Percentiles rank a stretch among this genome's conserved stretches.
phyloP scores from a whole-genome alignment of 1,140 invertebrate species.

The Drosophila kikkawai region DNA sequence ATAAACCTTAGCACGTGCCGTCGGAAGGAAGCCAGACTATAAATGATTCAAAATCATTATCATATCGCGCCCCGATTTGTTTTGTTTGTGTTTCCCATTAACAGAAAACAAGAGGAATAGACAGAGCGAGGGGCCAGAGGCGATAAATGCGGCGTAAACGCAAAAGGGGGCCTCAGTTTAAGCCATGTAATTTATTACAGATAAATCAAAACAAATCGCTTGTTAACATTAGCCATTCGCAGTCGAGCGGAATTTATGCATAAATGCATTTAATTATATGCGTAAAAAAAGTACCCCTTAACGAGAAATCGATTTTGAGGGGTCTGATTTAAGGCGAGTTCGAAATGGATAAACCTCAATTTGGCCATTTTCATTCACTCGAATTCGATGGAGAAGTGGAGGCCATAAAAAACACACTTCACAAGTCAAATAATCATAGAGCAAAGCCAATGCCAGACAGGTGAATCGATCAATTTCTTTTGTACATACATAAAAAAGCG shows the following conservation, averaged over 20 bases:
- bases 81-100: slow-evolving; percentile 51
- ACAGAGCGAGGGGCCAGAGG: neutral
- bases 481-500: slow-evolving; percentile 11
- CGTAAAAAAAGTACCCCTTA: slow-evolving; percentile 29
- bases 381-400: slow-evolving; percentile 3
- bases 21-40: slow-evolving; percentile 43
- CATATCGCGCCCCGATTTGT: slow-evolving; percentile 51
- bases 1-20: slow-evolving; percentile 56
- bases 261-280: slow-evolving; percentile 71
- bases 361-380: slow-evolving; percentile 8
- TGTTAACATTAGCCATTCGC: slow-evolving; percentile 59
- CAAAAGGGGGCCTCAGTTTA: slow-evolving; percentile 18
- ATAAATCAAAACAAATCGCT: slow-evolving; percentile 68
- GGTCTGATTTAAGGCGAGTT: slow-evolving; percentile 15
- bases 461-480: slow-evolving; percentile 47
- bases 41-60: slow-evolving; percentile 68
- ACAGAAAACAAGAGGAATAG: slow-evolving; percentile 13
- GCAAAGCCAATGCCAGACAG: slow-evolving; percentile 31
- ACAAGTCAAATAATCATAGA: slow-evolving; percentile 32
- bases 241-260: slow-evolving; percentile 58
- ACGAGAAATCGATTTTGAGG: slow-evolving; percentile 6
- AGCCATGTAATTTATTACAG: slow-evolving; percentile 51
- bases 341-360: slow-evolving; percentile 22
- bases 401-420: slow-evolving; percentile 44
- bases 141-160: slow-evolving; percentile 3